These are phyloP conservation scores for Gymnoscelis rufifasciata DNA, from an alignment of 2,888 invertebrate species.

Conservation along the genomic window DNA sequence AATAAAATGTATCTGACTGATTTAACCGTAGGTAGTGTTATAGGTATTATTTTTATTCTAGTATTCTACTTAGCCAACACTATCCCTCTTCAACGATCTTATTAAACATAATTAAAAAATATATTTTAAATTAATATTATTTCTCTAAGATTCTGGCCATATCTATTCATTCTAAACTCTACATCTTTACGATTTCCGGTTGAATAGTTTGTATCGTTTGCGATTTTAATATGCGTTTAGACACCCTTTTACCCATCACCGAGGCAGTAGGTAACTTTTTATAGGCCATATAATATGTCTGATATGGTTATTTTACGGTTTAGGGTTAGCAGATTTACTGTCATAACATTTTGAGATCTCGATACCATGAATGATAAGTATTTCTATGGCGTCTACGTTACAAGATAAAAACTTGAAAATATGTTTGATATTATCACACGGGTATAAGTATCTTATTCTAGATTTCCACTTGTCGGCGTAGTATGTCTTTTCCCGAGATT, in stretches of 20 bases:
- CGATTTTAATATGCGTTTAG: slow-evolving; percentile 72
- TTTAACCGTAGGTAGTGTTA: too few species aligned
- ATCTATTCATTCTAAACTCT: slow-evolving; percentile 38
- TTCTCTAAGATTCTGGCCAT: neutral
- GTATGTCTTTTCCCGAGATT: too few species aligned
- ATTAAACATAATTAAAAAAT: too few species aligned
- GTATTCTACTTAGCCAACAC: too few species aligned
- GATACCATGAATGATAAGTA: slow-evolving; percentile 63
- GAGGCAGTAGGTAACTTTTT: slow-evolving; percentile 61
- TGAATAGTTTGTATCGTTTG: slow-evolving; percentile 71
- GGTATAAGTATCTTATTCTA: too few species aligned
- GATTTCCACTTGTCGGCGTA: too few species aligned
- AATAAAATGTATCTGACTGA: too few species aligned
- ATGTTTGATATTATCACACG: too few species aligned
- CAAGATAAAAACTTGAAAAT: too few species aligned
- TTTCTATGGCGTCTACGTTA: slow-evolving; percentile 38
- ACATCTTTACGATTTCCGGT: slow-evolving; percentile 69
- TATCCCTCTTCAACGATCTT: too few species aligned
- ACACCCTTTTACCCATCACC: slow-evolving; percentile 69
- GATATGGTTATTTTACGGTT: slow-evolving; percentile 75
- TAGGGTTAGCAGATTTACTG: slow-evolving; percentile 59
- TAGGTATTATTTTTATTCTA: too few species aligned
- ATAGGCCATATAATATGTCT: slow-evolving; percentile 71
- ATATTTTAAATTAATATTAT: too few species aligned
- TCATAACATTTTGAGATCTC: slow-evolving; percentile 74